These are phyloP conservation scores for Nomada hirtipes DNA, from an alignment of 2,888 invertebrate genomes.

Conservation along the genomic window DNA sequence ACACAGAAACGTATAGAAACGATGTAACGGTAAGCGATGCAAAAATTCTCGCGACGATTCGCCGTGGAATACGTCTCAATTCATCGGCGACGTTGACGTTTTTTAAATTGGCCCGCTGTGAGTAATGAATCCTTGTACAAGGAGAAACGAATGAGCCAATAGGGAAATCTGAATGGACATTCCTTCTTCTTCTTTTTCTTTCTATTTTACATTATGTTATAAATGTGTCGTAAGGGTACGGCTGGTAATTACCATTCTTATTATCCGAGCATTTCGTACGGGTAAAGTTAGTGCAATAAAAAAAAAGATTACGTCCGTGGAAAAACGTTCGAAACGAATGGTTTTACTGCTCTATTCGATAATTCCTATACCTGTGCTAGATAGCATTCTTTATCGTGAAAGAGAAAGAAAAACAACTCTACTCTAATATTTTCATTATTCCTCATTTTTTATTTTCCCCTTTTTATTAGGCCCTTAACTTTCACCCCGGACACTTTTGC, in stretches of 20 bases:
- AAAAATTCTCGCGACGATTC: conserved; percentile 51
- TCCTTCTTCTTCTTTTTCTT: too few species aligned
- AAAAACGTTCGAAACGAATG: background rate
- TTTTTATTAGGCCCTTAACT: background rate
- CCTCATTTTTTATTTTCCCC: too few species aligned
- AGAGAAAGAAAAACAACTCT: too few species aligned
- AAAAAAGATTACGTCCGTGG: background rate
- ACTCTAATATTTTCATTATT: too few species aligned
- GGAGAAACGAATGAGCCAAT: background rate
- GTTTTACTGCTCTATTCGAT: background rate
- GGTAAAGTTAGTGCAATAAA: conserved; percentile 2
- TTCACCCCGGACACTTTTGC: background rate
- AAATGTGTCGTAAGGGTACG: background rate
- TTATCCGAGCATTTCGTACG: background rate
- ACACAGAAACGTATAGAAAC: conserved; percentile 38
- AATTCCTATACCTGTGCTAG: conserved; percentile 1
- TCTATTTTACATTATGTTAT: too few species aligned
- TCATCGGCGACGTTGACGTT: conserved; percentile 36
- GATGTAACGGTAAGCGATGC: conserved; percentile 75
- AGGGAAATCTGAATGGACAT: too few species aligned
- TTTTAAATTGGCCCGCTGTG: conserved; percentile 34
- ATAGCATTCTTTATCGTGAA: background rate
- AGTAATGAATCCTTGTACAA: conserved; percentile 20
- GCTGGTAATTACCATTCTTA: background rate
- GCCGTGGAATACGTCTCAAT: conserved; percentile 66